These are phyloP conservation scores for Drosophila azteca DNA, from an alignment of 1,140 invertebrate species.

Conservation along the genomic window DNA sequence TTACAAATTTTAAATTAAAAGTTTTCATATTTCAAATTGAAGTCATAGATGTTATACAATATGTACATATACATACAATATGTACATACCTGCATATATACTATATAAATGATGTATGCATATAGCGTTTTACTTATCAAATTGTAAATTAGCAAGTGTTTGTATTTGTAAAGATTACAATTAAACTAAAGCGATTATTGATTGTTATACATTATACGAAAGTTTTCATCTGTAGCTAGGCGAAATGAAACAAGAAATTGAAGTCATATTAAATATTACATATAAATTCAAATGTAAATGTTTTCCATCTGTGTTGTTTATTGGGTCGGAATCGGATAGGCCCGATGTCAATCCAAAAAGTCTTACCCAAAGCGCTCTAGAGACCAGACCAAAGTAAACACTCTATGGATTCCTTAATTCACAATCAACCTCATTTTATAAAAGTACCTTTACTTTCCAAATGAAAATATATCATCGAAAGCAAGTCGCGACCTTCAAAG, in stretches of 20 bases:
- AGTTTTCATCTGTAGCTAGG: slow-evolving; percentile 78
- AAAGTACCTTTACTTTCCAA: no score
- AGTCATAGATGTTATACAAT: slow-evolving; percentile 15
- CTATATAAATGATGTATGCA: slow-evolving; percentile 29
- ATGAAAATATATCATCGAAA: no score
- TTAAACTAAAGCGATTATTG: slow-evolving; percentile 54
- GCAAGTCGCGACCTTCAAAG: no score
- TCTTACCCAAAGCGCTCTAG: no score
- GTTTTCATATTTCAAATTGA: slow-evolving; percentile 65
- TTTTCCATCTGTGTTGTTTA: slow-evolving; percentile 2
- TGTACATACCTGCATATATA: neutral
- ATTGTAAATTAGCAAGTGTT: slow-evolving; percentile 57
- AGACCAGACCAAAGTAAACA: no score
- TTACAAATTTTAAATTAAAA: slow-evolving; percentile 74
- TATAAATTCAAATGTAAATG: slow-evolving; percentile 47
- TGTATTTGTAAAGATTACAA: slow-evolving; percentile 54
- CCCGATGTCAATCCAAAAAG: no score
- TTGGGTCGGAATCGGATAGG: neutral
- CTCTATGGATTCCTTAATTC: no score
- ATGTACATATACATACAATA: no score
- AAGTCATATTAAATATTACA: slow-evolving; percentile 65
- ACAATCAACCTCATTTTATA: no score
- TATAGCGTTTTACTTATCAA: slow-evolving; percentile 18
- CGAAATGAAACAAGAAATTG: slow-evolving; percentile 59
- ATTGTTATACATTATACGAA: slow-evolving; percentile 66